Percentiles rank a stretch among this genome's conserved stretches.
phyloP scores from a whole-genome alignment of 2,797 vertebrate genomes.

The Garrulus glandarius region DNA sequence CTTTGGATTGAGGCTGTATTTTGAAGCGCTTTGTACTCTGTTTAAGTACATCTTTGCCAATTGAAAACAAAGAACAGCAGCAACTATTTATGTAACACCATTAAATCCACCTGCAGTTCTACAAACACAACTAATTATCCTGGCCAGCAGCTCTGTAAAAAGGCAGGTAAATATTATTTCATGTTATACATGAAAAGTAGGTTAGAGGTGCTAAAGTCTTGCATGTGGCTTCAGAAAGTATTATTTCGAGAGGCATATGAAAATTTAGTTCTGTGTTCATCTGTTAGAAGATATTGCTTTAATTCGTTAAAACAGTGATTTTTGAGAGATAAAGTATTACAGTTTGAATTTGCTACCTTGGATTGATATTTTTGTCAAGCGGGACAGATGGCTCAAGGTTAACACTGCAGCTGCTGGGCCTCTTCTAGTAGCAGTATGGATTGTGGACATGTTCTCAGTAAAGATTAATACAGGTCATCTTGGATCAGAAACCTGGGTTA shows the following conservation, averaged over 20 bases:
- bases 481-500: background rate
- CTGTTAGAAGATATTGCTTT: background rate
- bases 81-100: background rate
- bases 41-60: background rate
- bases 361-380: background rate
- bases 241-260: background rate
- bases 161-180: background rate
- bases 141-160: background rate
- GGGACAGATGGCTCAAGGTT: background rate
- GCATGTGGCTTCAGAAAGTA: background rate
- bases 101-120: slow-evolving; percentile 7
- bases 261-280: background rate
- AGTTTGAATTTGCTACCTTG: background rate
- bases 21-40: background rate
- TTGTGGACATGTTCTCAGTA: background rate
- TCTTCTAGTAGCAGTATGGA: background rate
- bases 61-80: background rate
- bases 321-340: background rate
- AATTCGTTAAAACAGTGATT: background rate
- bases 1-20: background rate
- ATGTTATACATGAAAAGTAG: background rate
- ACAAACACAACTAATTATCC: background rate
- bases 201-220: background rate
- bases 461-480: background rate
- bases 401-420: background rate